phyloP scores from a whole-genome alignment of 2,113 vertebrate species.

The Camelus dromedarius region DNA sequence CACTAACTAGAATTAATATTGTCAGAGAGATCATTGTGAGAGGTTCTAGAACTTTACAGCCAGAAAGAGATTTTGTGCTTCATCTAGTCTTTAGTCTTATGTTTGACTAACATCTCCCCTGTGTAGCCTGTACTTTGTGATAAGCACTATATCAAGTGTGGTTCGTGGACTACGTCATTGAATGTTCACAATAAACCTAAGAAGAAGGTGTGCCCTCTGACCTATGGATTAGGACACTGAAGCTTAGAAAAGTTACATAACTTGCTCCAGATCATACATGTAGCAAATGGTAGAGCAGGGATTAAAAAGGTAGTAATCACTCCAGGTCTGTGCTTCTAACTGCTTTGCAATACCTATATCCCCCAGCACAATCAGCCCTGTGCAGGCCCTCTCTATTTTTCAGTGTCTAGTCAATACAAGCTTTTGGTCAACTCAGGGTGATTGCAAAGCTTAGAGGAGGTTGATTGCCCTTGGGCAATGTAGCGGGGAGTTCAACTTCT shows the following conservation, averaged over 20 bases:
- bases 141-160: not conserved
- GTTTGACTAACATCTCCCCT: not conserved
- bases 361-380: fast-evolving
- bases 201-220: not conserved
- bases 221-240: not conserved
- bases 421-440: not conserved
- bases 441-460: not conserved
- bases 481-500: not conserved
- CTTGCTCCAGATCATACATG: not conserved
- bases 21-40: not conserved
- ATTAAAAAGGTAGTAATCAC: not conserved
- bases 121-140: not conserved
- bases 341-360: not conserved
- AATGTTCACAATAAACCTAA: not conserved
- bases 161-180: not conserved
- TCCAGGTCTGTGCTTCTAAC: not conserved
- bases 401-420: not conserved
- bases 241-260: not conserved
- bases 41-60: not conserved
- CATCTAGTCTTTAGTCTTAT: not conserved
- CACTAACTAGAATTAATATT: not conserved
- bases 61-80: not conserved
- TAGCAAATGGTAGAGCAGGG: not conserved
- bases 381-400: not conserved
- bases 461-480: not conserved